These are phyloP conservation scores for Helicorthomorpha holstii DNA, from an alignment of 1,140 invertebrate species.

Conservation along the genomic window DNA sequence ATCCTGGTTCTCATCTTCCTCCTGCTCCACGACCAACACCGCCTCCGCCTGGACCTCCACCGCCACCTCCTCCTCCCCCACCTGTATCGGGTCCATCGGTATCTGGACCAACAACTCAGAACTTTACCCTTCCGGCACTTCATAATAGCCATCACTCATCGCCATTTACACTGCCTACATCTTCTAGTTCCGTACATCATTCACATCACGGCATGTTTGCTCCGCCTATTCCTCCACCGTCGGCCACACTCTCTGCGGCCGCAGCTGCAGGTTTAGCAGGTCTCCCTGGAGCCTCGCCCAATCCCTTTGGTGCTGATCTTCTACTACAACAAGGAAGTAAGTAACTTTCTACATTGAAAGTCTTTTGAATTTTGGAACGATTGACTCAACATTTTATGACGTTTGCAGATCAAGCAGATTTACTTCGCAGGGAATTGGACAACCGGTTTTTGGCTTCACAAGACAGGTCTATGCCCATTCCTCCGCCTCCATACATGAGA, in stretches of 20 bases:
- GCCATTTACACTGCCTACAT: constrained; percentile 31
- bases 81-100: not conserved
- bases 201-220: constrained; percentile 32
- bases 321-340: constrained; percentile 58
- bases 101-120: too few relatives aligned
- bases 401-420: constrained; percentile 37
- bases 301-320: constrained; percentile 70
- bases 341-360: not conserved
- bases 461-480: constrained; percentile 38
- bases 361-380: not conserved
- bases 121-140: constrained; percentile 5
- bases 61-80: constrained; percentile 5
- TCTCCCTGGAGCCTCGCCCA: constrained; percentile 39
- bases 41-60: constrained; percentile 4
- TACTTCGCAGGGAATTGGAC: constrained; percentile 77
- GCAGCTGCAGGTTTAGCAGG: too few relatives aligned
- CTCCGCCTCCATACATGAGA: constrained; percentile 48
- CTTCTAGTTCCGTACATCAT: constrained; percentile 34
- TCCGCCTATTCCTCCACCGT: constrained; percentile 22
- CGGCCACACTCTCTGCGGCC: constrained; percentile 24
- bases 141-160: constrained; percentile 18
- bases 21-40: constrained; percentile 7
- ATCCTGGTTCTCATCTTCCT: constrained; percentile 3
- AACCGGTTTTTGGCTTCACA: constrained; percentile 67
- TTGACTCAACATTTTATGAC: not conserved